phyloP scores from a whole-genome alignment of 1,140 invertebrate species.

The Saccostrea glomerata region DNA sequence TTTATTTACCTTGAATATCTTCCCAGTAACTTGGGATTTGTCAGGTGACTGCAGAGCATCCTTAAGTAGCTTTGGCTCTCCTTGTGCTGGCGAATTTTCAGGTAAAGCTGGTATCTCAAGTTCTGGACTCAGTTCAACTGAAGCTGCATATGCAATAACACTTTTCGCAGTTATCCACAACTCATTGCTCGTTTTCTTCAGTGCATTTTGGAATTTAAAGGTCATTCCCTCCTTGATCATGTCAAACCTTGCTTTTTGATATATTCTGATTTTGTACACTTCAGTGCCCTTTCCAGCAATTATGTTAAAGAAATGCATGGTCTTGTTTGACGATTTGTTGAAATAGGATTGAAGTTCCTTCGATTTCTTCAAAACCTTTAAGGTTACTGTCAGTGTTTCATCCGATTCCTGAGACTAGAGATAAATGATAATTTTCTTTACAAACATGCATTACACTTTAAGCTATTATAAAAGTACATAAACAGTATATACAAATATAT shows the following conservation, averaged over 20 bases:
- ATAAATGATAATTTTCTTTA: not conserved
- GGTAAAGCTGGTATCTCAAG: not conserved
- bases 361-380: not conserved
- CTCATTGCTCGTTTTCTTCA: not conserved
- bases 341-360: not conserved
- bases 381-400: not conserved
- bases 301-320: not conserved
- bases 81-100: not conserved
- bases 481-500: not conserved
- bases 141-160: slow-evolving; percentile 17
- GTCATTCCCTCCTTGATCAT: slow-evolving; percentile 15
- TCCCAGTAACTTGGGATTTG: not conserved
- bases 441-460: not conserved
- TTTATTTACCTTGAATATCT: not conserved
- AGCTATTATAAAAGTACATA: not conserved
- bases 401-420: not conserved
- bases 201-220: slow-evolving; percentile 22
- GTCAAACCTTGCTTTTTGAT: not conserved
- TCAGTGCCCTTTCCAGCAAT: not conserved
- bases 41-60: not conserved
- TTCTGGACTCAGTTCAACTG: not conserved
- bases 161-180: not conserved
- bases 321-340: not conserved
- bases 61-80: not conserved
- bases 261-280: not conserved